These are phyloP conservation scores for Drosophila fungiperda DNA, from an alignment of 2,888 invertebrate genomes.

Conservation along the genomic window DNA sequence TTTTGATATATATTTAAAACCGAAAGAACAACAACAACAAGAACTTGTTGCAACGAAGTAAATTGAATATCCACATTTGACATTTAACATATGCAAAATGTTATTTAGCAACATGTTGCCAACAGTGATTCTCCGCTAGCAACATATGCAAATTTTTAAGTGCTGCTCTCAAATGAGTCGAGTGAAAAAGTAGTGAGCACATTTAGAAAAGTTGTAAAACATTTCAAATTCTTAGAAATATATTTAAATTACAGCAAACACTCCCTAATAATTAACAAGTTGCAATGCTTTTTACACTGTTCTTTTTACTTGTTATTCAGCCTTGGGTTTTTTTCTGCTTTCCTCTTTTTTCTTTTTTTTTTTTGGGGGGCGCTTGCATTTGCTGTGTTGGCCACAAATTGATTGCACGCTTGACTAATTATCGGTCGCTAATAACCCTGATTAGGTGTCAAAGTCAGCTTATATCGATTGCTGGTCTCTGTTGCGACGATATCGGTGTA, in stretches of 20 bases:
- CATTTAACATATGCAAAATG: not conserved
- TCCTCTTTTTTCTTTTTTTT: conserved; percentile 3
- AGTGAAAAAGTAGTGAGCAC: not conserved
- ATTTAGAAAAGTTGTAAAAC: not conserved
- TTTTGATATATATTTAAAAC: not conserved
- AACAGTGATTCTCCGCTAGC: not conserved
- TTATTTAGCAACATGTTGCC: conserved; percentile 9
- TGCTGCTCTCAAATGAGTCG: not conserved
- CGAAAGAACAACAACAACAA: conserved; percentile 6
- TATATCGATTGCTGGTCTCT: conserved; percentile 66
- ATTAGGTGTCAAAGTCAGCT: conserved; percentile 70
- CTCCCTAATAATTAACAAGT: not conserved
- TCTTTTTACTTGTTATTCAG: conserved; percentile 15
- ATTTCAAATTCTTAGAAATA: not conserved
- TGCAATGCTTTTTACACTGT: not conserved
- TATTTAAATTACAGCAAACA: not conserved
- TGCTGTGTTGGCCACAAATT: conserved; percentile 43
- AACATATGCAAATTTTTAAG: not conserved
- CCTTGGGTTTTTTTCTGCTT: conserved; percentile 21
- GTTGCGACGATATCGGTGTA: not conserved
- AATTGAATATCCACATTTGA: not conserved
- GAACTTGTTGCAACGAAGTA: conserved; percentile 5
- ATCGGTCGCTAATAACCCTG: conserved; percentile 58
- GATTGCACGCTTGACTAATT: conserved; percentile 60
- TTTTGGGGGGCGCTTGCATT: conserved; percentile 4